These are phyloP conservation scores for Drosophila novamexicana DNA, from an alignment of 1,140 invertebrate genomes.

Conservation along the genomic window DNA sequence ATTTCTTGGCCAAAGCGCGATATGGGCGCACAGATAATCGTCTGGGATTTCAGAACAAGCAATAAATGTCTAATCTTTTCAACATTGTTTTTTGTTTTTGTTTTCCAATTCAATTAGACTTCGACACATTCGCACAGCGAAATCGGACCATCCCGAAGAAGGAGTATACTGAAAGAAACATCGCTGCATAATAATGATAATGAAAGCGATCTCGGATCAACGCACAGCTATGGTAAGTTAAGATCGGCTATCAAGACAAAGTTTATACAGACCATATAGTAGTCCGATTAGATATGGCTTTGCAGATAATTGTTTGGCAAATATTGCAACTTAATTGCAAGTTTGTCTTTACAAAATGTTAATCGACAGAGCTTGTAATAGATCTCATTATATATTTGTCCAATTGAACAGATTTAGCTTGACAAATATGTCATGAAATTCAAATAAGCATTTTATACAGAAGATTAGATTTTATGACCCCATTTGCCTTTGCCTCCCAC, in stretches of 20 bases:
- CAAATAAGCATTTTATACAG: background rate
- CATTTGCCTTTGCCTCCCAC: too few species aligned
- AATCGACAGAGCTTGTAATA: too few species aligned
- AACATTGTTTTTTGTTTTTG: background rate
- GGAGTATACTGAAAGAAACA: constrained; percentile 88
- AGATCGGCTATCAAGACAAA: background rate
- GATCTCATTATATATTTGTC: too few species aligned
- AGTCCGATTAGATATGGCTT: too few species aligned
- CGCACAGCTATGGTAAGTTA: constrained; percentile 74
- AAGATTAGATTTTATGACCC: too few species aligned
- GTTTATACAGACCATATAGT: too few species aligned
- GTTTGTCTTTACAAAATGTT: too few species aligned
- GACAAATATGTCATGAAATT: background rate
- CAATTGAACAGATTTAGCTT: background rate
- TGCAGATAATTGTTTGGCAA: too few species aligned
- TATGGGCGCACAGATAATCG: constrained; percentile 29
- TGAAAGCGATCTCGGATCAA: constrained; percentile 77
- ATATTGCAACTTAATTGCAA: too few species aligned
- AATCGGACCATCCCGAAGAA: constrained; percentile 86
- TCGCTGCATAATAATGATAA: constrained; percentile 59
- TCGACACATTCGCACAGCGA: constrained; percentile 80
- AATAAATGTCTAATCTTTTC: constrained; percentile 24
- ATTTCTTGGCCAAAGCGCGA: constrained; percentile 14
- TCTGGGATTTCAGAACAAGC: constrained; percentile 32
- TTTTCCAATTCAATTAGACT: constrained; percentile 47